Evolutionary conservation across 2,797 vertebrate genomes (phyloP).

Genomic region (Phrynocephalus vlangalii): DNA sequence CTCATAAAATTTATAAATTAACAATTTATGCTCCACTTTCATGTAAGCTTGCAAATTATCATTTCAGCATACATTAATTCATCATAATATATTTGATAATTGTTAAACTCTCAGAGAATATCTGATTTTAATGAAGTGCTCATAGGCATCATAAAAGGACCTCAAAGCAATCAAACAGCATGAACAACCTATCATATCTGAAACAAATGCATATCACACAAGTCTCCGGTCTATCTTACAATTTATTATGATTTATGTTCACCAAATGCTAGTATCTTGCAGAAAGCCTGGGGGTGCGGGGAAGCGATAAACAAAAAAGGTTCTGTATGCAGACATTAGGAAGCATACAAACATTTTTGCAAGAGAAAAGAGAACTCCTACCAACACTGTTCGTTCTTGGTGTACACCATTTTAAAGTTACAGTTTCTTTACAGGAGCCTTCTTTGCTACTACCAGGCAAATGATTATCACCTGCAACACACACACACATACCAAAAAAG

Average conservation of each 20-base stretch:
- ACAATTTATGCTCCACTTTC: neutral
- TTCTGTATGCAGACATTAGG: neutral
- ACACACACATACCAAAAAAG: neutral
- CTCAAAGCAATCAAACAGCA: neutral
- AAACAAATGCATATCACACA: neutral
- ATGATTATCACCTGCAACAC: slow-evolving; percentile 88
- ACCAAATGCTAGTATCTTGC: neutral
- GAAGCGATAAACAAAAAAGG: neutral
- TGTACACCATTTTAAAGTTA: slow-evolving; percentile 98
- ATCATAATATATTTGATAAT: neutral
- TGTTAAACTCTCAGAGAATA: neutral
- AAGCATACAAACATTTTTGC: neutral
- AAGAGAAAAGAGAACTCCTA: slow-evolving; percentile 61
- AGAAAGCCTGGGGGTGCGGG: neutral
- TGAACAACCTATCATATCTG: neutral
- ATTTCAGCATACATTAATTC: neutral
- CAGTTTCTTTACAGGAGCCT: slow-evolving; percentile 92
- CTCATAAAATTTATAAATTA: neutral
- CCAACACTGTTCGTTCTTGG: slow-evolving; percentile 93
- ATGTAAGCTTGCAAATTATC: neutral
- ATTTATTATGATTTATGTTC: neutral
- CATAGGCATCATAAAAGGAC: neutral
- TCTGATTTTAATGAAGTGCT: neutral
- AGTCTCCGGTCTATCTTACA: neutral
- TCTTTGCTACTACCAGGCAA: slow-evolving; percentile 88